Evolutionary conservation across 2,888 invertebrate genomes (phyloP), one percentile per base, ranked within the genome.

Genomic region (Drosophila maculinotata): DNA sequence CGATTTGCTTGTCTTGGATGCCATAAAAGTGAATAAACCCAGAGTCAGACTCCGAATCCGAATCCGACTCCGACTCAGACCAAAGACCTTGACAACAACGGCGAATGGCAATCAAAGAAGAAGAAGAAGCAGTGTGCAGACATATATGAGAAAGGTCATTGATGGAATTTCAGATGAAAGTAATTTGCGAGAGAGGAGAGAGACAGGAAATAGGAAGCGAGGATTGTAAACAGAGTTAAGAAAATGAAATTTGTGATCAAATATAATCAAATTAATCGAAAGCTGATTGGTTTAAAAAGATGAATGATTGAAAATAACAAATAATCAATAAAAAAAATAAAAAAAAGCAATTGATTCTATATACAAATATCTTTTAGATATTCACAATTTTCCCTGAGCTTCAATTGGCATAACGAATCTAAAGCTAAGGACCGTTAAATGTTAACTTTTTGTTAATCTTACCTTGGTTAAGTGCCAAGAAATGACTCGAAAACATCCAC

Each of bases 391-490:
- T n/a, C 8, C 15, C n/a, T 12, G 7, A 12, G 3, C 20, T 20
- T 31, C n/a, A 12, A 42, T 59, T 35, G 57, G 17, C 39, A 3
- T 9, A 59, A 23, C 2, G 8, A 2, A 25, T n/a, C 23, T 26
- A 15, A 14, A 35, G 14, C 2, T 9, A 8, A 1, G n/a, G 5
- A 3, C 1, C 10, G 4, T 17, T 28, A 44, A 28, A 17, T 2
- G 26, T 17, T 14, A 14, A 25, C 9, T 9, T 9, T 36, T 57
- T 47, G 12, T 26, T 45, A 41, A 58, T 49, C 64, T 79, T 72
- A 69, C 81, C 87, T 84, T 80, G 80, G 79, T 44, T 42, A 66
- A 64, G 79, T 84, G 81, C 75, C 80, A 87, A 83, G 45, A 66
- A 64, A 52, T 41, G 14, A 1, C 35, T 42, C 4, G 26, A 48